phyloP scores from a whole-genome alignment of 2,888 invertebrate species.

The Meteorus colon region DNA sequence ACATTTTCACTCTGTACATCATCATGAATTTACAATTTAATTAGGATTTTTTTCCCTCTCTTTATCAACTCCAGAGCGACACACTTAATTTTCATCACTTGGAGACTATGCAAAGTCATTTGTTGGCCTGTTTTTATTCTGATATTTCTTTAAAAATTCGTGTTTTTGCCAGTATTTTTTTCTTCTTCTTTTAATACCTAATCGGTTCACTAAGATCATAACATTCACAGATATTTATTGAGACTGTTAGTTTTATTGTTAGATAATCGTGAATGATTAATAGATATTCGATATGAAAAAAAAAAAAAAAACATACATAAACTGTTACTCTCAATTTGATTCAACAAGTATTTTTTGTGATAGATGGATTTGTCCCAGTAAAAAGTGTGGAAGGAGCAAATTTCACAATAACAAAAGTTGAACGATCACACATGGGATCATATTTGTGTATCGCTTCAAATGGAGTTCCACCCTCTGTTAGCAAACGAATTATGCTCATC shows the following conservation, averaged over 20 bases:
- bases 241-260: no score
- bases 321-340: not conserved
- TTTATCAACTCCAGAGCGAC: no score
- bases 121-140: no score
- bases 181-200: not conserved
- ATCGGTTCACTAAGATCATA: no score
- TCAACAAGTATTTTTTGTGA: not conserved
- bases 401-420: slow-evolving; percentile 80
- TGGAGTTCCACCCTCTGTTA: slow-evolving; percentile 90
- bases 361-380: slow-evolving; percentile 72
- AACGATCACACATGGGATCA: slow-evolving; percentile 84
- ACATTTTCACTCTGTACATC: slow-evolving; percentile 1
- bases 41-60: not conserved
- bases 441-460: slow-evolving; percentile 87
- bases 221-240: no score
- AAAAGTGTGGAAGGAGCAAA: slow-evolving; percentile 79
- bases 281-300: not conserved
- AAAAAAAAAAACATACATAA: not conserved
- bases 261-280: not conserved
- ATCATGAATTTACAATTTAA: not conserved
- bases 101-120: no score
- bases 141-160: no score
- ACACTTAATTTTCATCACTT: no score
- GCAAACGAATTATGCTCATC: slow-evolving; percentile 90
- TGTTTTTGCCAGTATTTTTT: not conserved